Evolutionary conservation across 2,888 invertebrate genomes (phyloP), one percentile per base, ranked within the genome.

Genomic region (Chalcosyrphus nemorum): DNA sequence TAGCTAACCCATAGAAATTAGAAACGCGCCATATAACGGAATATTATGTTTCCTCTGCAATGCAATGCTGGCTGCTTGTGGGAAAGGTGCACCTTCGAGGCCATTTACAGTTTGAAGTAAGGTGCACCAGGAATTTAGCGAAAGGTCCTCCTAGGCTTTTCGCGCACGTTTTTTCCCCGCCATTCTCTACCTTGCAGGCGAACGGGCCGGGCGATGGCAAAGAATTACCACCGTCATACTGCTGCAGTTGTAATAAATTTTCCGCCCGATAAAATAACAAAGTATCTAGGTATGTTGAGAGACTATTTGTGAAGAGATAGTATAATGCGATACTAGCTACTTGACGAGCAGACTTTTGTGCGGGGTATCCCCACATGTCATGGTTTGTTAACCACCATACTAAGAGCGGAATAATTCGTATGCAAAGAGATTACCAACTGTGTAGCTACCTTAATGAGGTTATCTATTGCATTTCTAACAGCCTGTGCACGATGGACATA

Each of bases 231-330:
- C 41, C n/a, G n/a, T n/a, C n/a, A n/a, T n/a, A n/a, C n/a, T n/a
- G 32, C 38, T 77, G 82, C 82, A 77, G 82, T 72, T 77, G 77
- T 74, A 82, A 82, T 82, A 82, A 77, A 82, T 82, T 82, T 77
- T 82, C 72, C 77, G 52, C 47, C 41, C 82, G 82, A 82, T 82
- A 82, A 82, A 82, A 72, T 82, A 77, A 77, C 77, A 82, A 82
- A 77, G 59, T 72, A n/a, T n/a, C n/a, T n/a, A 61, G 35, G 54
- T 43, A 57, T 38, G 38, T 19, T 43, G 52, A 52, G 52, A 47
- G 38, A 17, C 13, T 17, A 15, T 32, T 13, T 29, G 54, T 54
- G 24, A 24, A 17, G 56, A 81, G 74, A 75, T 63, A 63, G 61
- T 56, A 81, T 38, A 32, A 61, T 1, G 15, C 63, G 68, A 47